Base-by-base conservation (phyloP, 2,797 vertebrate genomes). In the Limnodromus scolopaceus region DNA sequence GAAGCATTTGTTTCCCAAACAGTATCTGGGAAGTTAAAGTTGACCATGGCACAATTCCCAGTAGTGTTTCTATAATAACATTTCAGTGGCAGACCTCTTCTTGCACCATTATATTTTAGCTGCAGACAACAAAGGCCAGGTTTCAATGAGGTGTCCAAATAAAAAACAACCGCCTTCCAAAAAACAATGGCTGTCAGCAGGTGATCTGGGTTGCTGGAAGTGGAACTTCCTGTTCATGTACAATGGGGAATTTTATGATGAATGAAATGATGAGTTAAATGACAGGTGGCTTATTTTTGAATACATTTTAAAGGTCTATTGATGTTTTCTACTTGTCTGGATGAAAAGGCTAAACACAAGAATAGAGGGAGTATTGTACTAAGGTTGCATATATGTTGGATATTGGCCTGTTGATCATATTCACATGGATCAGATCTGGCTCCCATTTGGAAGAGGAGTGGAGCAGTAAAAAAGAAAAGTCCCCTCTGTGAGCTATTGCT, bases 1-100 rank as follows among this genome's bases (percentile, higher is more conserved):
- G 91, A 84, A 96, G 36, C 16, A 41, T 89, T 95, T 91, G 55
- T 92, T 94, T 94, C 81, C 86, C 55, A 92, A 70, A 92, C 58
- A 88, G 75, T 64, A 89, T 77, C 84, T 87, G n/a, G 41, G 43
- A 92, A 80, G 48, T 82, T 91, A 66, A 96, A 93, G 54, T 16
- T 84, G 39, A 64, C 34, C 58, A 39, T 96, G 91, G 84, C 94
- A 92, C 36, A 72, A 74, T 92, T 96, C 80, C 88, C 77, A 93
- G 86, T 66, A 45, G 77, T 89, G 63, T 84, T 97, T 87, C 66
- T 80, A 60, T 80, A 94, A 84, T 45, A 92, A 96, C 43, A 45
- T 80, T 69, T 79, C 51, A 46, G 39, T 77, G 70, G 83, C 75
- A 80, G 78, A 87, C 48, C 71, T 94, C 41, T 91, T 72, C 86